Base-by-base conservation (phyloP, 2,797 vertebrate species). In the Acrossocheilus fasciatus region DNA sequence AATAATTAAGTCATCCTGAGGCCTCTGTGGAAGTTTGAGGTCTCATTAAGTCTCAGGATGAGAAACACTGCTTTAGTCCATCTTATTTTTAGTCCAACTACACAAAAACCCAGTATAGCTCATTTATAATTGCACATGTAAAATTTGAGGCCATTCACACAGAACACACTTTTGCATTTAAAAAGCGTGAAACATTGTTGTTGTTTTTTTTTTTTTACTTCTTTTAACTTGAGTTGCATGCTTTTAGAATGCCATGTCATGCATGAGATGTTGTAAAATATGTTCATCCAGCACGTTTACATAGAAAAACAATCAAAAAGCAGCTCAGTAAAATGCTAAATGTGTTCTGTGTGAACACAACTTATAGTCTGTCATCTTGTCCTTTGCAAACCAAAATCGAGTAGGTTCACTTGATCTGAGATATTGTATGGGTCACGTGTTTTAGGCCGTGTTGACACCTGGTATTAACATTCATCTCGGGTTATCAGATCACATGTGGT, bases 401-500 rank as follows among this genome's bases (percentile, higher is more conserved):
- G 47, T 54, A 34, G 20, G 10, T 70, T 57, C n/a, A 20, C 23
- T 18, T 41, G 50, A 69, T 57, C 12, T 20, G 62, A 70, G 74
- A 70, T 57, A 64, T 70, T 69, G 14, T 2, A 54, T 2, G 12
- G n/a, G 75, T 85, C 62, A 70, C 1, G 15, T 57, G 64, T 78
- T 69, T 84, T 39, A 41, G 72, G 20, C 59, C 43, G 34, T 73
- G 70, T 76, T 77, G 39, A 66, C 64, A 84, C 45, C 54, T 68
- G 10, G 14, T 68, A 77, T 68, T 76, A 76, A 26, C 82, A 76
- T 76, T 30, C 73, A 69, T 57, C 50, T 85, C 7, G 18, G 36
- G 47, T 69, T 73, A 50, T 77, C 47, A 4, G 30, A 57, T 82
- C 72, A 52, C 82, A 68, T 17, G 45, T 36, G 30, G 59, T 79